Evolutionary conservation across 2,113 vertebrate genomes (phyloP).

Genomic region (Brachirus orientalis): DNA sequence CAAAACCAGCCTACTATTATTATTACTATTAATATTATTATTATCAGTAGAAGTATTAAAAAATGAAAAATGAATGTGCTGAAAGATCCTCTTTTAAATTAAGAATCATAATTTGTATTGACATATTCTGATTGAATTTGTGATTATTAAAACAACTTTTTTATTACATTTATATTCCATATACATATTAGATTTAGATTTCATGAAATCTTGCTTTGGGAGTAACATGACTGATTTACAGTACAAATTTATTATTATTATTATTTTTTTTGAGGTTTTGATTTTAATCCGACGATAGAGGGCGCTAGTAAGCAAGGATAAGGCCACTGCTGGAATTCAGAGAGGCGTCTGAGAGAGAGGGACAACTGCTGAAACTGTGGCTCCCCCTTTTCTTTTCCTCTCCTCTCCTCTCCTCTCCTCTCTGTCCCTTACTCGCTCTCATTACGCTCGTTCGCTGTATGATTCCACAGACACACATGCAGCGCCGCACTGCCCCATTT

Average conservation of each 20-base stretch:
- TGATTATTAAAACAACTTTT: no score
- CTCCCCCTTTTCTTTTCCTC: conserved; percentile 11
- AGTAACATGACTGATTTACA: background rate
- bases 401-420: background rate
- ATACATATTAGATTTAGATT: background rate
- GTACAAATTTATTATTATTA: background rate
- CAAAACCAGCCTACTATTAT: no score
- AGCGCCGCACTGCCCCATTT: conserved; percentile 7
- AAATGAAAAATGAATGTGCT: no score
- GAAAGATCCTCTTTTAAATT: no score
- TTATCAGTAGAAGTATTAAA: no score
- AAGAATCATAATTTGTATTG: no score
- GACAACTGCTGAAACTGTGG: conserved; percentile 57
- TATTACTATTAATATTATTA: no score
- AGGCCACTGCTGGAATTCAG: conserved; percentile 71
- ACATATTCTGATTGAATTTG: no score
- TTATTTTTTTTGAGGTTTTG: background rate
- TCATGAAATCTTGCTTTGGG: background rate
- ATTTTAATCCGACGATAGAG: conserved; percentile 73
- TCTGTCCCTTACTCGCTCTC: conserved; percentile 43
- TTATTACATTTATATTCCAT: no score
- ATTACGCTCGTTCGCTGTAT: conserved; percentile 55
- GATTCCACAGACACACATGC: conserved; percentile 22
- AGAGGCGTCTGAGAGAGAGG: conserved; percentile 54
- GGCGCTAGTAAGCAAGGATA: conserved; percentile 79